phyloP scores from a whole-genome alignment of 2,797 vertebrate species.

The Sebastes umbrosus region DNA sequence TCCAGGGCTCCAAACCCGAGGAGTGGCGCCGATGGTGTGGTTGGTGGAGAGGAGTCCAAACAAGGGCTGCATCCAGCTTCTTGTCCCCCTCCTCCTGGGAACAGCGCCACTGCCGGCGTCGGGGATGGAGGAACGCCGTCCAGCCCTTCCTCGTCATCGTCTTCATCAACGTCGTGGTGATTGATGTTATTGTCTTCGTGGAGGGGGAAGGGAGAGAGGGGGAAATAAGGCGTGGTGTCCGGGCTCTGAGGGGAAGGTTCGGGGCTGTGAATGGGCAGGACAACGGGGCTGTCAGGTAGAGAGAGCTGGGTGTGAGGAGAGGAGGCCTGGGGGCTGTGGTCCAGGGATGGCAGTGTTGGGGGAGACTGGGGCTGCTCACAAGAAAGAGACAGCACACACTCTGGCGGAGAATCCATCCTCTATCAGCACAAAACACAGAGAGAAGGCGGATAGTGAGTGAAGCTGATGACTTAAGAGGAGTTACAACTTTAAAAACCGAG shows the following conservation, averaged over 20 bases:
- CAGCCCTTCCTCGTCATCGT: slow-evolving; percentile 70
- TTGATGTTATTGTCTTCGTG: slow-evolving; percentile 50
- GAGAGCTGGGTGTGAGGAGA: slow-evolving; percentile 67
- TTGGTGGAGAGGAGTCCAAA: slow-evolving; percentile 76
- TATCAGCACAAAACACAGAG: slow-evolving; percentile 48
- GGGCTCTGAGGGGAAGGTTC: slow-evolving; percentile 73
- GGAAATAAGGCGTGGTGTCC: slow-evolving; percentile 71
- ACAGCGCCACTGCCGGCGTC: slow-evolving; percentile 78
- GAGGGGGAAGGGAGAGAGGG: slow-evolving; percentile 75
- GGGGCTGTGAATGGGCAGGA: slow-evolving; percentile 66
- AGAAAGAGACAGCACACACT: slow-evolving; percentile 83
- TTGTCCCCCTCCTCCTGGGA: slow-evolving; percentile 71
- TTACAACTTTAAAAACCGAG: slow-evolving; percentile 18
- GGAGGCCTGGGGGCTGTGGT: slow-evolving; percentile 79
- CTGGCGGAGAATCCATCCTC: slow-evolving; percentile 87
- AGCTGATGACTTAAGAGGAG: background rate
- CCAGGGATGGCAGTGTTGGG: slow-evolving; percentile 80
- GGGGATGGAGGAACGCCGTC: slow-evolving; percentile 77
- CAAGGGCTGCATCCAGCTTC: slow-evolving; percentile 69
- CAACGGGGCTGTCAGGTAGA: slow-evolving; percentile 59
- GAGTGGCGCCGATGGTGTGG: slow-evolving; percentile 72
- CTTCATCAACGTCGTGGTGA: slow-evolving; percentile 51
- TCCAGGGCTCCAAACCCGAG: slow-evolving; percentile 81
- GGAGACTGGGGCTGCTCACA: slow-evolving; percentile 81
- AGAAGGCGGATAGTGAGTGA: slow-evolving; percentile 13